phyloP scores from a whole-genome alignment of 2,797 vertebrate species.

The Pagetopsis macropterus region DNA sequence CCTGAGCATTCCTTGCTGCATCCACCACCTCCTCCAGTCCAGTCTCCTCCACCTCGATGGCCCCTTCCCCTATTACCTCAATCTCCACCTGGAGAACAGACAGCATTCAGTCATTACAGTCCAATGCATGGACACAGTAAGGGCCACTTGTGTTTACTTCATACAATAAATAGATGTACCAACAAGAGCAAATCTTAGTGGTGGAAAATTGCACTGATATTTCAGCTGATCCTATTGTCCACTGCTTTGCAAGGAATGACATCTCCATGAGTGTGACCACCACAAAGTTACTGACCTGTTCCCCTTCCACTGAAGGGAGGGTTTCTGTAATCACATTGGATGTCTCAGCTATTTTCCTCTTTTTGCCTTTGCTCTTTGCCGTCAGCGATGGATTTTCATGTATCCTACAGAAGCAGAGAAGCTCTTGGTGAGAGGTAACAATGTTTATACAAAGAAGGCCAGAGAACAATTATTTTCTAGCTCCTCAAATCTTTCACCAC shows the following conservation, averaged over 20 bases:
- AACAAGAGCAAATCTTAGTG: not conserved
- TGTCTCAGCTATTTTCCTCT: conserved; percentile 94
- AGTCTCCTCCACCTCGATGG: conserved; percentile 88
- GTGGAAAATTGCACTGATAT: not conserved
- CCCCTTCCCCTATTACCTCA: conserved; percentile 89
- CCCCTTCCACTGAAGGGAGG: conserved; percentile 89
- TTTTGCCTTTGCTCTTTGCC: conserved; percentile 86
- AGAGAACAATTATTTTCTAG: not conserved
- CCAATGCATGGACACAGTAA: not conserved
- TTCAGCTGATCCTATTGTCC: not conserved
- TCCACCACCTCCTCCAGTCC: conserved; percentile 91
- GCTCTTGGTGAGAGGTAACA: not conserved
- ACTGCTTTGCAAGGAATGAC: not conserved
- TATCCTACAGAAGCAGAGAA: conserved; percentile 73
- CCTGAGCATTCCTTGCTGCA: conserved; percentile 87
- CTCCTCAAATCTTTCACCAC: not conserved
- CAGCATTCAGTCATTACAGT: conserved; percentile 10
- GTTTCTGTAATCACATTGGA: conserved; percentile 95
- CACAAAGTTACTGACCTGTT: conserved; percentile 82
- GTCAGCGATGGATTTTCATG: conserved; percentile 80
- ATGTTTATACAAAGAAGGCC: not conserved
- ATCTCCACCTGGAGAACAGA: conserved; percentile 85
- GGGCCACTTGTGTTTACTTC: not conserved
- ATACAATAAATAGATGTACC: not conserved
- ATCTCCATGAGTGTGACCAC: not conserved